Evolutionary conservation across 2,797 vertebrate genomes (phyloP).

Genomic region (Astyanax mexicanus): DNA sequence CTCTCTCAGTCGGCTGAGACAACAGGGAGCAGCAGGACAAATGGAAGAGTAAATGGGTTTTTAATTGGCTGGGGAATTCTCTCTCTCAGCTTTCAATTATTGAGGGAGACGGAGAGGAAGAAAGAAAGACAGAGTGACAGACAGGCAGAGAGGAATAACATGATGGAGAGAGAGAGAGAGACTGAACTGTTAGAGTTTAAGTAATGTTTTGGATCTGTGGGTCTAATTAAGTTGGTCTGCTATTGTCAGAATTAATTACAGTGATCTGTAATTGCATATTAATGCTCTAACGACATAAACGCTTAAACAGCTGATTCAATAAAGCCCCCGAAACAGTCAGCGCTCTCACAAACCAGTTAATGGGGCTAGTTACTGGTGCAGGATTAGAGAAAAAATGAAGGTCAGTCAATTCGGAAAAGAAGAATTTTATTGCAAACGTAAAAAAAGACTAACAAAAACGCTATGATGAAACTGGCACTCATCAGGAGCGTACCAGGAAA

Average conservation of each 20-base stretch:
- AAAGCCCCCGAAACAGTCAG: not conserved
- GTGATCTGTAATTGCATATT: constrained; percentile 31
- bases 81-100: constrained; percentile 49
- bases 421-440: too few relatives aligned
- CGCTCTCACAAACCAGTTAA: not conserved
- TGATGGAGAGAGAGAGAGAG: not conserved
- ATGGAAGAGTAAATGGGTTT: constrained; percentile 64
- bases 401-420: too few relatives aligned
- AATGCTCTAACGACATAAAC: constrained; percentile 21
- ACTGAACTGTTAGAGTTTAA: constrained; percentile 2
- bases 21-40: constrained; percentile 45
- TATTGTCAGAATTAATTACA: constrained; percentile 30
- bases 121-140: not conserved
- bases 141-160: not conserved
- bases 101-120: constrained; percentile 1
- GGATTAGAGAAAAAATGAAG: too few relatives aligned
- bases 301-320: constrained; percentile 14
- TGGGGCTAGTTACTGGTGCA: too few relatives aligned
- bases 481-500: too few relatives aligned
- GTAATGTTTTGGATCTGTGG: constrained; percentile 19
- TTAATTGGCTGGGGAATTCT: constrained; percentile 60
- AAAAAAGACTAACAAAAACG: too few relatives aligned
- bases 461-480: too few relatives aligned
- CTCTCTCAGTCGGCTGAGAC: not conserved
- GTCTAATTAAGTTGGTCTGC: constrained; percentile 22